These are phyloP conservation scores for Orussus abietinus DNA, from an alignment of 1,140 invertebrate genomes.

Conservation along the genomic window DNA sequence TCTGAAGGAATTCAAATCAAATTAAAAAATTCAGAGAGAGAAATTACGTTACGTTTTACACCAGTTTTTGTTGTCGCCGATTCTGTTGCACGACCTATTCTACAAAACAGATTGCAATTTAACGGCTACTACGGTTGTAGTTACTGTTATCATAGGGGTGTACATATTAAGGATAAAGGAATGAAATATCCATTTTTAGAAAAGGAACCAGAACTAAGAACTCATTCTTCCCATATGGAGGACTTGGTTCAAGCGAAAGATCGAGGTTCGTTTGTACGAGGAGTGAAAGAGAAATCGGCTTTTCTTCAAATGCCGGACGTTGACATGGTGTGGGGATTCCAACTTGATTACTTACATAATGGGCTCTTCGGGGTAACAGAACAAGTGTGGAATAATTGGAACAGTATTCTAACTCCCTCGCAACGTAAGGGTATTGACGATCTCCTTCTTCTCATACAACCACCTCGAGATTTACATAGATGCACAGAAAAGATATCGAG, in stretches of 20 bases:
- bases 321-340: slow-evolving; percentile 14
- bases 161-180: not conserved
- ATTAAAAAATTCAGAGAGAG: too few species aligned
- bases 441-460: slow-evolving; percentile 8
- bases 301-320: slow-evolving; percentile 3
- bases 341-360: slow-evolving; percentile 15
- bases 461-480: slow-evolving; percentile 16
- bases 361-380: slow-evolving; percentile 15
- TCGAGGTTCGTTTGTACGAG: not conserved
- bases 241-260: slow-evolving; percentile 4
- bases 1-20: too few species aligned
- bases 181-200: slow-evolving; percentile 2
- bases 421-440: slow-evolving; percentile 10
- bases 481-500: slow-evolving; percentile 2
- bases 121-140: slow-evolving; percentile 9
- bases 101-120: slow-evolving; percentile 5
- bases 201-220: slow-evolving; percentile 3
- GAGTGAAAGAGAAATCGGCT: slow-evolving; percentile 11
- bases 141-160: slow-evolving; percentile 8
- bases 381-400: slow-evolving; percentile 14
- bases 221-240: slow-evolving; percentile 1
- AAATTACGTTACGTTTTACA: too few species aligned
- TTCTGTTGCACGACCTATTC: not conserved
- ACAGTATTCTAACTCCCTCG: not conserved
- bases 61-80: too few species aligned